Base-by-base conservation (phyloP, 2,888 invertebrate species). In the Drosophila buzzatii region DNA sequence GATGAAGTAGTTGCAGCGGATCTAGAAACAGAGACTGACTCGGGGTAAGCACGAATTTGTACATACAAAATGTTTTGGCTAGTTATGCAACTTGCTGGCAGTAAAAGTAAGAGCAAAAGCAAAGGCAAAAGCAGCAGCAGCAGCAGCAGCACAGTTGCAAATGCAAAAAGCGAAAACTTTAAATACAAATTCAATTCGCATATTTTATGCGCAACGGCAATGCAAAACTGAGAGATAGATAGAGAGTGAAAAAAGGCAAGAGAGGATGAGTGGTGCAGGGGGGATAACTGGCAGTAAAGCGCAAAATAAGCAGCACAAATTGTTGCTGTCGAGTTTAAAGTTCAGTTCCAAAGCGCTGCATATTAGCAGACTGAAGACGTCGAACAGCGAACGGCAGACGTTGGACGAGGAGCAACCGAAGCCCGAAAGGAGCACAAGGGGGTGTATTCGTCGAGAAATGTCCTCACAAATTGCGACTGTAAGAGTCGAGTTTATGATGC, bases 181-280 rank as follows among this genome's bases (percentile, higher is more conserved):
- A 90, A 86, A 89, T 86, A 90, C 87, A 86, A 86, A 86, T 86
- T 90, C 86, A 86, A 86, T 86, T 86, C 86, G 86, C 90, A 86
- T 86, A 86, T 90, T 86, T 86, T 86, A 86, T 90, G 84, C 73
- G 71, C 64, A 74, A 75, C 72, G 74, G 66, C 86, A 89, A 76
- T 81, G 87, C 76, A 88, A 78, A 82, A 49, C 10, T 41, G 27
- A 39, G 23, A 20, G 53, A 53, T 9, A 39, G 39, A 27, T 10
- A 10, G 39, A 9, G 8, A 5, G 37, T 5, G 16, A 27, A 27
- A 27, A 27, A 37, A 14, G 7, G 33, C 2, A 55, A 59, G 37
- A 62, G 57, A 51, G 23, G 4, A 20, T 4, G 14, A 37, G 35
- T 12, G 33, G n/a, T n/a, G n/a, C n/a, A n/a, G 27, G 60, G 58